These are phyloP conservation scores for Psix sp. DNA, from an alignment of 1,140 invertebrate species.

Conservation along the genomic window DNA sequence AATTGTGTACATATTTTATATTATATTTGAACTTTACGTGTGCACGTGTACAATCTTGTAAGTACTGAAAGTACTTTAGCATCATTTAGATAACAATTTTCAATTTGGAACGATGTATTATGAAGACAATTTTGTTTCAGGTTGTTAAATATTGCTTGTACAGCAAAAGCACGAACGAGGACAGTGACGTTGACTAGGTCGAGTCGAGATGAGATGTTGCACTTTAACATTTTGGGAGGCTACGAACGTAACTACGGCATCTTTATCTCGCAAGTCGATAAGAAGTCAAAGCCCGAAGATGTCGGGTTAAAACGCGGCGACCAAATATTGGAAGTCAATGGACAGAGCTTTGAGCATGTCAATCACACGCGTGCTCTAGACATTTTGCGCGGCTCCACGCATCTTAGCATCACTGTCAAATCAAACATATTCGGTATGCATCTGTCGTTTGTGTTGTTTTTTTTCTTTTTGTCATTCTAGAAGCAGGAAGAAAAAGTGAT, in stretches of 20 bases:
- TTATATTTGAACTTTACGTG: no score
- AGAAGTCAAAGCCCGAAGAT: slow-evolving; percentile 94
- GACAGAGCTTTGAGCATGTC: slow-evolving; percentile 95
- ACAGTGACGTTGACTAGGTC: slow-evolving; percentile 94
- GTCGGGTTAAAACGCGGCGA: slow-evolving; percentile 98
- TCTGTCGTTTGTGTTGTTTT: slow-evolving; percentile 1
- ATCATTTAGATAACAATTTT: no score
- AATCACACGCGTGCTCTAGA: slow-evolving; percentile 93
- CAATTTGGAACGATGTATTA: no score
- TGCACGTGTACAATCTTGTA: no score
- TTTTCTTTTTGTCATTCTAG: slow-evolving; percentile 8
- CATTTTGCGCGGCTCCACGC: slow-evolving; percentile 93
- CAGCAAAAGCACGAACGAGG: slow-evolving; percentile 94
- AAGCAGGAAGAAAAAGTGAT: no score
- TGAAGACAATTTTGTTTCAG: slow-evolving; percentile 73
- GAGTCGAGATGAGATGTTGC: slow-evolving; percentile 92
- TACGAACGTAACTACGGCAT: slow-evolving; percentile 94
- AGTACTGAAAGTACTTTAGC: no score
- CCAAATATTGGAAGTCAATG: slow-evolving; percentile 98
- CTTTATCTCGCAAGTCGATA: slow-evolving; percentile 96
- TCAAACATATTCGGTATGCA: slow-evolving; percentile 90
- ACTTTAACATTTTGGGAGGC: slow-evolving; percentile 96
- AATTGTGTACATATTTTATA: no score
- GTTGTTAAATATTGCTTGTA: slow-evolving; percentile 96
- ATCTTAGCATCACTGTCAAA: slow-evolving; percentile 97